Base-by-base conservation (phyloP, 2,113 vertebrate genomes). In the Cheilinus undulatus region DNA sequence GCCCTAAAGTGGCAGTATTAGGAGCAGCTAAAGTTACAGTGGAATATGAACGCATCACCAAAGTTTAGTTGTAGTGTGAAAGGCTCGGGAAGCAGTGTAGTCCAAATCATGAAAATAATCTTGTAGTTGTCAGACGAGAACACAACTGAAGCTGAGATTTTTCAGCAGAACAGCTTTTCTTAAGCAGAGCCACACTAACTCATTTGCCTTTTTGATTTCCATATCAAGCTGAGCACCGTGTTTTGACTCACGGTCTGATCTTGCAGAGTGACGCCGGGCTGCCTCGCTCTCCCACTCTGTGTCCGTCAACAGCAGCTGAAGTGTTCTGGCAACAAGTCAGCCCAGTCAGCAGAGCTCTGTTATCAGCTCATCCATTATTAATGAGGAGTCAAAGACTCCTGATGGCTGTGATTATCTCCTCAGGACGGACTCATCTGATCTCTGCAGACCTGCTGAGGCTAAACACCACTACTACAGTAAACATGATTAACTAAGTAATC, bases 371-470 rank as follows among this genome's bases (percentile, higher is more conserved):
- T 90, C 12, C 56, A 85, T 89, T 88, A 86, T 89, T 88, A 78
- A 90, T 80, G 58, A 71, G 9, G 62, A 73, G 81, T 82, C 76
- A 82, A 61, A 86, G 79, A 78, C 63, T 73, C n/a, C 69, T 87
- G 77, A 88, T 76, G 85, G 68, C 74, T 70, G 70, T 73, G 79
- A 87, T 90, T 79, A 86, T 84, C 78, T 84, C 61, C 19, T 58
- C 50, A 73, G 80, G 58, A 61, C 24, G 48, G 59, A 69, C 66
- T n/a, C n/a, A n/a, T n/a, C 32, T 28, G 50, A 75, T 84, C 81
- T 26, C 62, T 57, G 75, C 73, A 78, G 71, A 62, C 49, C 38
- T 1, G 24, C 42, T 3, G 30, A 34, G 0, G 40, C 24, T 45
- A 34, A 73, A 69, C 75, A 72, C 42, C 38, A 40, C 0, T 26